Evolutionary conservation across 2,113 vertebrate genomes (phyloP).

Genomic region (Chaetodon auriga): DNA sequence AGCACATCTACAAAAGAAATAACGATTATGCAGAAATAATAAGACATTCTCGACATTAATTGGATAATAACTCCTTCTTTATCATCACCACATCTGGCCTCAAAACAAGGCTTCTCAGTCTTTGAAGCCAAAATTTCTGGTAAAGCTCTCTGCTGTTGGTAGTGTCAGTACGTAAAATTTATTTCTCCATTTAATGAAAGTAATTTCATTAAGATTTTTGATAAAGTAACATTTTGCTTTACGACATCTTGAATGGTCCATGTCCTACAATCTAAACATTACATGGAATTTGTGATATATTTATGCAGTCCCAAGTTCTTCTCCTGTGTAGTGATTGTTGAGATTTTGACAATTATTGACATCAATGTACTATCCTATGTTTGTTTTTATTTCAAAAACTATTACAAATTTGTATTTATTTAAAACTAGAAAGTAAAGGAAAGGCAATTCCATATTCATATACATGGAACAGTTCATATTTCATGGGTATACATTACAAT

Average conservation of each 20-base stretch:
- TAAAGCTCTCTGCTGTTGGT: constrained; percentile 15
- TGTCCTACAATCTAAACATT: no score
- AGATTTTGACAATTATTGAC: no score
- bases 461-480: not conserved
- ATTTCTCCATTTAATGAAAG: no score
- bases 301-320: no score
- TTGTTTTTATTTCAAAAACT: no score
- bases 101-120: not conserved
- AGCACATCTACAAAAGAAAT: not conserved
- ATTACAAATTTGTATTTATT: not conserved
- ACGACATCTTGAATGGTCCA: no score
- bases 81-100: not conserved
- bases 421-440: not conserved
- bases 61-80: constrained; percentile 7
- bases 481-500: not conserved
- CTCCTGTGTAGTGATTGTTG: no score
- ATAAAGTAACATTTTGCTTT: no score
- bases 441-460: not conserved
- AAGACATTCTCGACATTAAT: not conserved
- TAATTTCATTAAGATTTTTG: no score
- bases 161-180: no score
- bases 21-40: not conserved
- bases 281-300: no score
- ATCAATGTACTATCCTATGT: no score
- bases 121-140: not conserved